Base-by-base conservation (phyloP, 2,888 invertebrate species). In the Thyatira batis region DNA sequence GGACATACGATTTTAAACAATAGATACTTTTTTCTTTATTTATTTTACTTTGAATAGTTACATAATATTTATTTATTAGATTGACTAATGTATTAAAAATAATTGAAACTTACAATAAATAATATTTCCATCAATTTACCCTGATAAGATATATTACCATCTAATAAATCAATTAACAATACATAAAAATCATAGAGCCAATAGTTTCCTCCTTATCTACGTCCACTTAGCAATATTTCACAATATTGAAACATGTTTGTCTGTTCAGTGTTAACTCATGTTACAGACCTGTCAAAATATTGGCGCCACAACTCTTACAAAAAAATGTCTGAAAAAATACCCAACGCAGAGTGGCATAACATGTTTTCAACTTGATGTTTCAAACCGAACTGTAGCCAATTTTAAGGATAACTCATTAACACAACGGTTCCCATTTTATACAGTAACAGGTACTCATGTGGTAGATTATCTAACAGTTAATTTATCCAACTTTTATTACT, bases 191-290 rank as follows among this genome's bases (percentile, higher is more conserved):
- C 61, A 61, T 65, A 67, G 62, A 60, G 67, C 75, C n/a, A n/a
- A n/a, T n/a, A n/a, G 69, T 67, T 68, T 62, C 67, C 57, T 65
- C 69, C 75, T 85, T 88, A 87, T 86, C 87, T 82, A 76, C 76
- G 70, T 73, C 82, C 87, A 85, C 87, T 87, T 87, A 86, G 77
- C 77, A 67, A 75, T 80, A 82, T 86, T 87, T 87, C 86, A 82
- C 78, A 84, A 84, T 80, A 82, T 80, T 78, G 71, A 75, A 76
- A 74, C 78, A 62, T 51, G 69, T 8, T 39, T 50, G 76, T 78
- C 85, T 86, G 87, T 76, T 81, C 76, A 78, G 70, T 80, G 81
- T 87, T 17, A 39, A 6, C 78, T 65, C 71, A 72, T 71, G 67
- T 69, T 67, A 68, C 59, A 50, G 60, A 68, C 69, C 77, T 81